Conservation (phyloP, 37 sponge, comb jelly and placozoan genomes). For the Axinella damicornis region DNA sequence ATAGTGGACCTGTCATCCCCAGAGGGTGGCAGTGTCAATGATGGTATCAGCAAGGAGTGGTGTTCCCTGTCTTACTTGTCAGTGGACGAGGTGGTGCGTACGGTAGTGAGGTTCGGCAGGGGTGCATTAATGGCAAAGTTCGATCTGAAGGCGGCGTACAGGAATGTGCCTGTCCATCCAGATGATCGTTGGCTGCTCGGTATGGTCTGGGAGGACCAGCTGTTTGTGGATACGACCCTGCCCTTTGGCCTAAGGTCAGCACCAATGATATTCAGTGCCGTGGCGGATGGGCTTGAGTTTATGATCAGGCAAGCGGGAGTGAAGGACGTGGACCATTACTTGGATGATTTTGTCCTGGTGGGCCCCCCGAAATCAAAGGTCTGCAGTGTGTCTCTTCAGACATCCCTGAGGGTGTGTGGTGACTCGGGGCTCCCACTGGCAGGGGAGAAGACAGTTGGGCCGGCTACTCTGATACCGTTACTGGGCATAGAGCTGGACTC, state of each 20-base stretch:
- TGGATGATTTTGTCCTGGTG: conserved; percentile 20
- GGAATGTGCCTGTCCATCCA: conserved; percentile 47
- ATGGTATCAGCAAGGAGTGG: conserved; percentile 25
- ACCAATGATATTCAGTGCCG: conserved; percentile 1
- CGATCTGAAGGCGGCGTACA: conserved; percentile 50
- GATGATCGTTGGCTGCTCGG: conserved; percentile 35
- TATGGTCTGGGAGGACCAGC: neutral
- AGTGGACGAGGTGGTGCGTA: neutral
- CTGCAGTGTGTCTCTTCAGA: neutral
- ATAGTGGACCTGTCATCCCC: conserved; percentile 9
- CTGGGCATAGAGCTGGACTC: conserved; percentile 24
- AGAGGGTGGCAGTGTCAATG: conserved; percentile 4
- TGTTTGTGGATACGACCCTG: conserved; percentile 1
- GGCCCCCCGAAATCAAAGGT: neutral
- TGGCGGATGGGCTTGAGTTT: conserved; percentile 5
- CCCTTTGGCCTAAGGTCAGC: conserved; percentile 17
- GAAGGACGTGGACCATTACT: neutral
- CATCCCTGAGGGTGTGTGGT: neutral
- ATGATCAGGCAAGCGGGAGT: neutral
- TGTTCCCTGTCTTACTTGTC: conserved; percentile 15
- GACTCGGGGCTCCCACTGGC: neutral
- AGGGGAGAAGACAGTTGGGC: conserved; percentile 20
- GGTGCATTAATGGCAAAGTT: conserved; percentile 21
- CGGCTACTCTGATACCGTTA: conserved; percentile 11
- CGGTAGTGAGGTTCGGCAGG: neutral